phyloP scores from a whole-genome alignment of 2,888 invertebrate genomes.

The Hedychridium roseum region DNA sequence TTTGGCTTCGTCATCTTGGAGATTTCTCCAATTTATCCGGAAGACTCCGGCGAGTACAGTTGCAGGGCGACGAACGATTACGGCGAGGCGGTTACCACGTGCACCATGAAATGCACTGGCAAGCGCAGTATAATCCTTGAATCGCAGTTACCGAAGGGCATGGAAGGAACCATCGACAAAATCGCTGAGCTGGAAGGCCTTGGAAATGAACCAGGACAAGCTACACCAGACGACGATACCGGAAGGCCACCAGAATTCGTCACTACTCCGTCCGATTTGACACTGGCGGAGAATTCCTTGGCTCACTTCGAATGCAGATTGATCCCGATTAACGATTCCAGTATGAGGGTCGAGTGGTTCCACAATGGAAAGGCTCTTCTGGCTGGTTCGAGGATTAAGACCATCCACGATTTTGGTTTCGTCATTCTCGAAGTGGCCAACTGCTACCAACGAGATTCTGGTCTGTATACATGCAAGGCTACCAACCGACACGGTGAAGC shows the following conservation, averaged over 20 bases:
- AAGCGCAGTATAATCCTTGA: slow-evolving; percentile 91
- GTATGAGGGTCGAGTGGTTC: slow-evolving; percentile 97
- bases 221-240: slow-evolving; percentile 79
- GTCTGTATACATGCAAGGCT: slow-evolving; percentile 91
- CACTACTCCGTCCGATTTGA: slow-evolving; percentile 85
- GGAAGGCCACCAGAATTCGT: slow-evolving; percentile 91
- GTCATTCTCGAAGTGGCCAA: slow-evolving; percentile 96
- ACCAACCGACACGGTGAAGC: slow-evolving; percentile 92
- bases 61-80: slow-evolving; percentile 89
- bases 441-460: slow-evolving; percentile 92
- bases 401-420: slow-evolving; percentile 97
- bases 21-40: slow-evolving; percentile 95
- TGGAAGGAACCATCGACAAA: slow-evolving; percentile 93
- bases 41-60: slow-evolving; percentile 92
- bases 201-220: slow-evolving; percentile 73
- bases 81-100: slow-evolving; percentile 90
- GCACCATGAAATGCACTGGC: slow-evolving; percentile 89
- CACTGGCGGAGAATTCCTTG: slow-evolving; percentile 84
- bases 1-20: slow-evolving; percentile 98
- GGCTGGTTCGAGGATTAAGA: slow-evolving; percentile 92
- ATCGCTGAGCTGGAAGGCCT: slow-evolving; percentile 91
- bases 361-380: slow-evolving; percentile 94
- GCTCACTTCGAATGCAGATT: slow-evolving; percentile 93
- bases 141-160: slow-evolving; percentile 90
- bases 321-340: slow-evolving; percentile 89